Conservation (phyloP, 2,797 vertebrate species). For the Characodon lateralis region DNA sequence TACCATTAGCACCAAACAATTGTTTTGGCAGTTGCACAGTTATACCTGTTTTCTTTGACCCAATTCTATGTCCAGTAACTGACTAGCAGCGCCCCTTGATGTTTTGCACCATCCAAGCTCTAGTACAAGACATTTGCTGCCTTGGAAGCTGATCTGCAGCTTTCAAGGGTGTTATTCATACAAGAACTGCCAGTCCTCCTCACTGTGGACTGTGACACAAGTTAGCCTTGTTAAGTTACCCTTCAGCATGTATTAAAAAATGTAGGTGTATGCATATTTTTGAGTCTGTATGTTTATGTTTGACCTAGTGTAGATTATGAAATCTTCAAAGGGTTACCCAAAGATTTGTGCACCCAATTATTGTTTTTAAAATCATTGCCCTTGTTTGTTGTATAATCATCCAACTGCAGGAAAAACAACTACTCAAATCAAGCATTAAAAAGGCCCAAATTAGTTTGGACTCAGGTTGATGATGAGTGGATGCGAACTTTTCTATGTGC, state of each 20-base stretch:
- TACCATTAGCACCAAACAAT: background rate
- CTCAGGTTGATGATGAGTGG: background rate
- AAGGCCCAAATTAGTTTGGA: background rate
- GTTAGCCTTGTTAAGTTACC: background rate
- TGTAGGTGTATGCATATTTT: background rate
- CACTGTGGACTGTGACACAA: background rate
- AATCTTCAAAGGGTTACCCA: background rate
- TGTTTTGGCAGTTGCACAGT: background rate
- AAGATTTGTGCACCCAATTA: background rate
- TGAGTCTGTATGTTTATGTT: background rate
- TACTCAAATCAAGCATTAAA: background rate
- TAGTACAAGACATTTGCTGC: background rate
- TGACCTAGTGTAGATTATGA: background rate
- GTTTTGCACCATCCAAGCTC: background rate
- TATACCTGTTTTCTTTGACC: background rate
- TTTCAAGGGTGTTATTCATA: background rate
- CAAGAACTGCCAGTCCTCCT: background rate
- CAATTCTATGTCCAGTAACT: background rate
- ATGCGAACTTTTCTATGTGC: background rate
- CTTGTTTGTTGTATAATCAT: background rate
- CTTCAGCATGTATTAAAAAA: background rate
- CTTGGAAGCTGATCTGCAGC: background rate
- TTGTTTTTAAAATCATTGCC: background rate
- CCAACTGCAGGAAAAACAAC: background rate
- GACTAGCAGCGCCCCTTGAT: background rate